Conservation (phyloP, 2,113 vertebrate genomes). For the Atlantisia rogersi region DNA sequence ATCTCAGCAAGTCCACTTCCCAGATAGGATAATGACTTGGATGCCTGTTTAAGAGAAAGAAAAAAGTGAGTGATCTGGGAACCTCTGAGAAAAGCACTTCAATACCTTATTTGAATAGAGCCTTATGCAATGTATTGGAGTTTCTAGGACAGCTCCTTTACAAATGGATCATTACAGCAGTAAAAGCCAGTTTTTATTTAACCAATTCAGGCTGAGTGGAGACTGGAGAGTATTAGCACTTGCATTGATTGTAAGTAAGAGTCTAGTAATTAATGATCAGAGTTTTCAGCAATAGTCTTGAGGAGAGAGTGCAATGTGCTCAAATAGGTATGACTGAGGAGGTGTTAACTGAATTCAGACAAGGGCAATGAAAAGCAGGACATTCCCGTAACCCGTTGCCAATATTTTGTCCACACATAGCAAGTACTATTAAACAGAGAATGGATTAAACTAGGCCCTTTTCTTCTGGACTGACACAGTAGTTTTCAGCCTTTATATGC, state of each 20-base stretch:
- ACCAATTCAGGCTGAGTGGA: slow-evolving; percentile 46
- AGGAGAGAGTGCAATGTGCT: background rate
- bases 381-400: background rate
- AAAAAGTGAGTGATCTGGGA: slow-evolving; percentile 10
- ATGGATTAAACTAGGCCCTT: background rate
- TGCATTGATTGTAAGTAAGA: slow-evolving; percentile 57
- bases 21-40: slow-evolving; percentile 9
- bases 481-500: background rate
- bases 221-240: slow-evolving; percentile 41
- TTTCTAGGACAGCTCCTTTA: slow-evolving; percentile 57
- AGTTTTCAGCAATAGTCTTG: slow-evolving; percentile 45
- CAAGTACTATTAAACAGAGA: background rate
- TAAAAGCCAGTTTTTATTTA: slow-evolving; percentile 65
- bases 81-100: slow-evolving; percentile 24
- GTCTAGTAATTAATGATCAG: slow-evolving; percentile 61
- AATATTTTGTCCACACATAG: background rate
- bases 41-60: slow-evolving; percentile 3
- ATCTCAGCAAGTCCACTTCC: background rate
- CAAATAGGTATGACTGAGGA: background rate
- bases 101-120: slow-evolving; percentile 48
- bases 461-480: background rate
- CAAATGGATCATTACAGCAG: slow-evolving; percentile 45
- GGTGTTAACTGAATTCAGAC: background rate
- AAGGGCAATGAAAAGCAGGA: background rate
- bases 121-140: background rate